Conservation (phyloP, 23 tunicate species). For the Phallusia fumigata region DNA sequence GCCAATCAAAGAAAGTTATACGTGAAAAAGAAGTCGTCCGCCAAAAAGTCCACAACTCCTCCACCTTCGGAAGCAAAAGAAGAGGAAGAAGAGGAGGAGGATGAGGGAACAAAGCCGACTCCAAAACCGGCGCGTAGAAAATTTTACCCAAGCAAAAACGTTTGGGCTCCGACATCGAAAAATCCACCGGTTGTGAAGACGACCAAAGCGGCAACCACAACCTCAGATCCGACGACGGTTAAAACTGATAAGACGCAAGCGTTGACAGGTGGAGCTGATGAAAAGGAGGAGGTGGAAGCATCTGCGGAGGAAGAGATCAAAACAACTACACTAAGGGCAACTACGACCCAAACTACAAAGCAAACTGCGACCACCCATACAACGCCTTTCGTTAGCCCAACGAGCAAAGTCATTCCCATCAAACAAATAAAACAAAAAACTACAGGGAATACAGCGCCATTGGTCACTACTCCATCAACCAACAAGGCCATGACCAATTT, state of each 20-base stretch:
- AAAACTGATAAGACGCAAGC: background rate
- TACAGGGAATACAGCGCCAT: background rate
- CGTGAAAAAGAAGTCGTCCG: background rate
- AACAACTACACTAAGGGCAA: background rate
- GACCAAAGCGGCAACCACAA: background rate
- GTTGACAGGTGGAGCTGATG: background rate
- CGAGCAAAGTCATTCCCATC: background rate
- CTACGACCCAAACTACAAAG: slow-evolving; percentile 8
- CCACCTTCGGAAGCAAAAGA: background rate
- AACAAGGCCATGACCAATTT: background rate
- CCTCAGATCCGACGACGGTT: background rate
- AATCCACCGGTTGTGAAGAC: background rate
- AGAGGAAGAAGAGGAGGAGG: background rate
- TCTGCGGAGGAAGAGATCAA: background rate
- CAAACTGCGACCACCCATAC: background rate
- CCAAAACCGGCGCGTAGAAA: background rate
- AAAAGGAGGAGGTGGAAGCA: background rate
- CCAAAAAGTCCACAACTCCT: background rate
- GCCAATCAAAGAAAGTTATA: background rate
- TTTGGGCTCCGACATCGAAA: background rate
- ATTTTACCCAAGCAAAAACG: background rate
- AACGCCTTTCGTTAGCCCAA: background rate
- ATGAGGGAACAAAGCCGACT: background rate
- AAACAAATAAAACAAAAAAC: too few relatives aligned
- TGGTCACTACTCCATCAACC: background rate